Conservation (phyloP, 2,888 invertebrate species). For the Ectemnius continuus region DNA sequence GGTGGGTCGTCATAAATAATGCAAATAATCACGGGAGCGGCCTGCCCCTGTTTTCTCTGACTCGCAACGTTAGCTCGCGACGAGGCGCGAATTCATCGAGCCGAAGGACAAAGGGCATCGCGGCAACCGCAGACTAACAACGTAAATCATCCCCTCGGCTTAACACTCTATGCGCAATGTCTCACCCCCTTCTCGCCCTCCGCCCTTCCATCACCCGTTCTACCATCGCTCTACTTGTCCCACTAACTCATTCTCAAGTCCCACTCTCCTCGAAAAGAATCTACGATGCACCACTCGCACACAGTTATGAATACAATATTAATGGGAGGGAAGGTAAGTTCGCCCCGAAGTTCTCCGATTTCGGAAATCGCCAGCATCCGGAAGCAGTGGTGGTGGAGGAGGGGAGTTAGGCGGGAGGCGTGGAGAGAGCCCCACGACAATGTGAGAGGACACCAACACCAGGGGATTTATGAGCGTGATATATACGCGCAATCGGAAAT, state of each 20-base stretch:
- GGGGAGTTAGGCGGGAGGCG: neutral
- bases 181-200: constrained; percentile 29
- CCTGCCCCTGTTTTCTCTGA: constrained; percentile 40
- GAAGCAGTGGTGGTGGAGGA: constrained; percentile 6
- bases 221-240: neutral
- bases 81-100: constrained; percentile 60
- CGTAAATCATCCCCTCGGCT: constrained; percentile 55
- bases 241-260: neutral
- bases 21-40: constrained; percentile 65
- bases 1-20: constrained; percentile 72
- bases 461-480: constrained; percentile 39
- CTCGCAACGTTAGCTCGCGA: constrained; percentile 41
- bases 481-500: constrained; percentile 51
- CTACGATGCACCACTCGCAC: neutral
- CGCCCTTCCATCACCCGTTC: neutral
- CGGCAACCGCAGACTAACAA: constrained; percentile 46
- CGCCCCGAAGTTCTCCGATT: constrained; percentile 7
- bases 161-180: constrained; percentile 32
- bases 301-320: neutral
- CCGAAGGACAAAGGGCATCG: constrained; percentile 68
- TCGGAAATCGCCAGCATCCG: constrained; percentile 24
- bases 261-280: constrained; percentile 6
- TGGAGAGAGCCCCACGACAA: constrained; percentile 1
- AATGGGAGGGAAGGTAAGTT: constrained; percentile 1
- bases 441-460: constrained; percentile 6